These are phyloP conservation scores for Diplazon laetatorius DNA, from an alignment of 2,888 invertebrate species.

Conservation along the genomic window DNA sequence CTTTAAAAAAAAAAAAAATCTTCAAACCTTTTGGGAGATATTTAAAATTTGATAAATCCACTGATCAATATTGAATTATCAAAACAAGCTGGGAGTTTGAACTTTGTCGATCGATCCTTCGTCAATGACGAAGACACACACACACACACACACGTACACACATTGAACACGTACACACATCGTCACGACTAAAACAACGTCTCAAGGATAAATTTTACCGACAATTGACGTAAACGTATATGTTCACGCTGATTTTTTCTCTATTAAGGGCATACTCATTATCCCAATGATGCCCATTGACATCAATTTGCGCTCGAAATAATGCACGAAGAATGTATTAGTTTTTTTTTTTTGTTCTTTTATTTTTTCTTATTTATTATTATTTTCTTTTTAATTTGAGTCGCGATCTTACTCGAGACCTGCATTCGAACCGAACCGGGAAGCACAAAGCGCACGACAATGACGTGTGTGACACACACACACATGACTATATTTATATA, in stretches of 20 bases:
- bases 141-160: no score
- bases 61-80: no score
- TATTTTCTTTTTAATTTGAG: conserved; percentile 30
- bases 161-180: no score
- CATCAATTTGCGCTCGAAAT: conserved; percentile 26
- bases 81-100: no score
- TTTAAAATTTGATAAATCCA: no score
- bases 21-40: no score
- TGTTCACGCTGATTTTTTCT: conserved; percentile 9
- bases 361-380: no score
- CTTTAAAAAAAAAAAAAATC: no score
- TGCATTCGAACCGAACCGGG: conserved; percentile 5
- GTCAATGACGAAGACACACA: no score
- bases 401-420: conserved; percentile 7
- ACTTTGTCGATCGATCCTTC: background rate
- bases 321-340: conserved; percentile 16
- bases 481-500: conserved; percentile 5
- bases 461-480: conserved; percentile 25
- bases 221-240: conserved; percentile 6
- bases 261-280: conserved; percentile 22
- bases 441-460: conserved; percentile 47
- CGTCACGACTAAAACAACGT: background rate
- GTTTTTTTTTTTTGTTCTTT: no score
- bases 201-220: background rate
- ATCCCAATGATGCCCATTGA: conserved; percentile 2